A percentile compares a stretch with the other conserved stretches of the same genome.
phyloP scores from a whole-genome alignment of 2,888 invertebrate species.

The Sialis fuliginosa region DNA sequence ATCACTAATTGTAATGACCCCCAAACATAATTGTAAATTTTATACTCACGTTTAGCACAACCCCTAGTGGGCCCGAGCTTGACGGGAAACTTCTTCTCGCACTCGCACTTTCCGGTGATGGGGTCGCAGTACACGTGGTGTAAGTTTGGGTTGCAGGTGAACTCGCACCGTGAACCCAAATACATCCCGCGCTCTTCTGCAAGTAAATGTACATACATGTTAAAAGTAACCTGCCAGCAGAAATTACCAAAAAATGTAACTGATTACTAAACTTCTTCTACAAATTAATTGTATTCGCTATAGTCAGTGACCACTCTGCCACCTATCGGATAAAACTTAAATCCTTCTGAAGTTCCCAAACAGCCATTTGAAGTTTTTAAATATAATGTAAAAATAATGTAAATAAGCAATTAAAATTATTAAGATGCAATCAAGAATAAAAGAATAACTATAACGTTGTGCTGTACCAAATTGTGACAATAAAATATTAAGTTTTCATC shows the following conservation, averaged over 20 bases:
- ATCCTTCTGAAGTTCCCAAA: no score
- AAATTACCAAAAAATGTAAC: slow-evolving; percentile 22
- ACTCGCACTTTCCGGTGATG: slow-evolving; percentile 49
- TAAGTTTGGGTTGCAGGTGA: slow-evolving; percentile 51
- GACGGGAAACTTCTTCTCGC: slow-evolving; percentile 69
- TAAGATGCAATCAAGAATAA: no score
- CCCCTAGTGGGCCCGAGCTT: slow-evolving; percentile 56
- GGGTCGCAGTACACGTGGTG: slow-evolving; percentile 65
- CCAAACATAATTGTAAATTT: neutral
- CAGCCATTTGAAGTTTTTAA: no score
- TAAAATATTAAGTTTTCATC: no score
- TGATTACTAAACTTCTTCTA: neutral
- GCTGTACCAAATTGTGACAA: no score
- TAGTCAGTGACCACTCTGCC: no score
- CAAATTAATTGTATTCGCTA: neutral
- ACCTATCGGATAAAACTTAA: no score
- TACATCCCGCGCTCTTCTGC: slow-evolving; percentile 51
- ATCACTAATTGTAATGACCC: no score
- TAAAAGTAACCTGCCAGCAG: slow-evolving; percentile 21
- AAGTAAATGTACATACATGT: slow-evolving; percentile 12
- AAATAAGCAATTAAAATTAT: no score
- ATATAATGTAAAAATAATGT: no score
- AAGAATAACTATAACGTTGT: no score
- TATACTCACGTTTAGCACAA: slow-evolving; percentile 65
- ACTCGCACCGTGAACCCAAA: slow-evolving; percentile 64